Evolutionary conservation across 2,797 vertebrate genomes (phyloP).

Genomic region (Notamacropus eugenii): DNA sequence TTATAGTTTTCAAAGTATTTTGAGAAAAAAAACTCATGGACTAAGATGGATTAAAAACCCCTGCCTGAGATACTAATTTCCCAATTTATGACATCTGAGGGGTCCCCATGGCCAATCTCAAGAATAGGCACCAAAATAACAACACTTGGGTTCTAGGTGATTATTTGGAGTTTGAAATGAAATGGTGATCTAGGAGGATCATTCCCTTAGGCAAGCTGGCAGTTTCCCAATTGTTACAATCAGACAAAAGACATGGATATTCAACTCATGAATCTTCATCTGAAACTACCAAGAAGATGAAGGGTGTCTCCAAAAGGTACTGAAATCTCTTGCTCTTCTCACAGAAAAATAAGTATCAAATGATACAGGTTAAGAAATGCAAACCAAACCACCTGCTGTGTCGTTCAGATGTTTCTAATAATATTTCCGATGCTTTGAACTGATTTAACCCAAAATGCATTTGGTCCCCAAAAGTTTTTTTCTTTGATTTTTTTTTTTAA

Average conservation of each 20-base stretch:
- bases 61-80: not conserved
- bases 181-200: constrained; percentile 20
- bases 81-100: not conserved
- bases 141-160: not conserved
- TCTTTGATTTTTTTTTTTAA: constrained; percentile 69
- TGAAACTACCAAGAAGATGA: constrained; percentile 40
- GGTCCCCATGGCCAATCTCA: not conserved
- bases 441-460: constrained; percentile 62
- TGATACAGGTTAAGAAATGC: constrained; percentile 65
- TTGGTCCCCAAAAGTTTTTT: constrained; percentile 62
- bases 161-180: not conserved
- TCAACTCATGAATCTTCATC: constrained; percentile 30
- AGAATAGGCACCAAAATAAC: not conserved
- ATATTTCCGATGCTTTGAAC: constrained; percentile 73
- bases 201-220: not conserved
- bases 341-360: constrained; percentile 60
- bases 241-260: not conserved
- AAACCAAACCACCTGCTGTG: constrained; percentile 51
- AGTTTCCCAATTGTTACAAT: not conserved
- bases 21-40: not conserved
- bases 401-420: constrained; percentile 64
- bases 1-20: not conserved
- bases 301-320: constrained; percentile 31
- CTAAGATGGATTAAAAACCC: not conserved
- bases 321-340: constrained; percentile 29